phyloP scores from a whole-genome alignment of 2,113 vertebrate genomes.

The Macrotis lagotis region DNA sequence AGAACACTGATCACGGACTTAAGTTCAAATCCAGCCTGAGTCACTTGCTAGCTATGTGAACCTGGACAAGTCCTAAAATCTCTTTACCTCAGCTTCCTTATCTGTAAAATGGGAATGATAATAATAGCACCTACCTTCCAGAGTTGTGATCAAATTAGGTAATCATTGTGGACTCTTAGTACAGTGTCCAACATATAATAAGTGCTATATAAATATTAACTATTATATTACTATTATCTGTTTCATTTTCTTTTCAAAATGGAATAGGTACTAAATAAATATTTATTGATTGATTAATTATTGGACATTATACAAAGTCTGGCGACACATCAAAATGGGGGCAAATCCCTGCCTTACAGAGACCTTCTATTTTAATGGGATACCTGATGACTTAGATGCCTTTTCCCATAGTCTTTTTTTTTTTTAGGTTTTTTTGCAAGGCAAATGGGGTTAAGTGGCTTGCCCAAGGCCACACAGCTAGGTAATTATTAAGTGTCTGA shows the following conservation, averaged over 20 bases:
- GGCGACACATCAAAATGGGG: neutral
- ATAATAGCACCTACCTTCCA: neutral
- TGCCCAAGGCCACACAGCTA: too few relatives aligned
- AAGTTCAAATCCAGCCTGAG: neutral
- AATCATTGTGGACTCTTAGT: neutral
- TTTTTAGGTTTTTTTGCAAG: too few relatives aligned
- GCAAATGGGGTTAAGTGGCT: too few relatives aligned
- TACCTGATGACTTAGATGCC: neutral
- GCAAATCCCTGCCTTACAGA: neutral
- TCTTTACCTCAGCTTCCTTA: neutral
- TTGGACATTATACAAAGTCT: neutral
- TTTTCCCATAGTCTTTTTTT: neutral
- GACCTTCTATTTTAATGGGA: neutral
- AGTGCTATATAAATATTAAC: neutral
- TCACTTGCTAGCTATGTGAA: neutral
- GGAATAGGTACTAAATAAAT: neutral
- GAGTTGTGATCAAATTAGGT: neutral
- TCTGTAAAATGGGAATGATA: neutral
- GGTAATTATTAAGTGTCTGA: too few relatives aligned
- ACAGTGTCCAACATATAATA: neutral
- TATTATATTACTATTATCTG: neutral
- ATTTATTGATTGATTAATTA: neutral
- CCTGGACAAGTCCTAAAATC: neutral
- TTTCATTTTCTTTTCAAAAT: neutral
- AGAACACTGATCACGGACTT: neutral